Evolutionary conservation across 2,797 vertebrate genomes (phyloP).

Genomic region (Falco naumanni): DNA sequence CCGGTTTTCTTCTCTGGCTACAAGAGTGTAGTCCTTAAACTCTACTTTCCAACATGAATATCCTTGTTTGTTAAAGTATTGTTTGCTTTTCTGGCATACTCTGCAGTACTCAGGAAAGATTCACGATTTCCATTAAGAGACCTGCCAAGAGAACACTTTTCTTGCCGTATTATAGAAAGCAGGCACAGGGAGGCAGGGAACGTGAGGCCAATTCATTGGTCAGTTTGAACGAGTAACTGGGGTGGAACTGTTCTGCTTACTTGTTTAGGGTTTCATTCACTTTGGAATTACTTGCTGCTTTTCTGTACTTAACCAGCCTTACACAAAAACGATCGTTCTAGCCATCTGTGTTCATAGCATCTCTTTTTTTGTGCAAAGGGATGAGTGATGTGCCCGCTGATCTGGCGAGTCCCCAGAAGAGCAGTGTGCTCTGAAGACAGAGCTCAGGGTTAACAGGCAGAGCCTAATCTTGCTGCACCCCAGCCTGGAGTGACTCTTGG

Average conservation of each 20-base stretch:
- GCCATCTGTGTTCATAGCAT: not conserved
- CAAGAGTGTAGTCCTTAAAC: not conserved
- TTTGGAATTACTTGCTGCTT: not conserved
- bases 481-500: not conserved
- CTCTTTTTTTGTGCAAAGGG: not conserved
- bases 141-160: not conserved
- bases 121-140: not conserved
- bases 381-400: not conserved
- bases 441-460: not conserved
- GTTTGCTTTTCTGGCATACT: constrained; percentile 19
- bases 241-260: not conserved
- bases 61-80: constrained; percentile 10
- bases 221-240: not conserved
- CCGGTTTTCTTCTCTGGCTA: not conserved
- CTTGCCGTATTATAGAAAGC: not conserved
- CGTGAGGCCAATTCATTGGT: not conserved
- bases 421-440: not conserved
- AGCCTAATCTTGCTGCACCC: not conserved
- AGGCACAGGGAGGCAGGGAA: not conserved
- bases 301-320: not conserved
- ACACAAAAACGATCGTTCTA: not conserved
- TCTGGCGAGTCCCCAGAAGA: not conserved
- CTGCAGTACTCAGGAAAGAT: not conserved
- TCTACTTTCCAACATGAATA: not conserved
- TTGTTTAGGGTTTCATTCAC: not conserved